Conservation (phyloP, 1,140 invertebrate species). For the Mya arenaria region DNA sequence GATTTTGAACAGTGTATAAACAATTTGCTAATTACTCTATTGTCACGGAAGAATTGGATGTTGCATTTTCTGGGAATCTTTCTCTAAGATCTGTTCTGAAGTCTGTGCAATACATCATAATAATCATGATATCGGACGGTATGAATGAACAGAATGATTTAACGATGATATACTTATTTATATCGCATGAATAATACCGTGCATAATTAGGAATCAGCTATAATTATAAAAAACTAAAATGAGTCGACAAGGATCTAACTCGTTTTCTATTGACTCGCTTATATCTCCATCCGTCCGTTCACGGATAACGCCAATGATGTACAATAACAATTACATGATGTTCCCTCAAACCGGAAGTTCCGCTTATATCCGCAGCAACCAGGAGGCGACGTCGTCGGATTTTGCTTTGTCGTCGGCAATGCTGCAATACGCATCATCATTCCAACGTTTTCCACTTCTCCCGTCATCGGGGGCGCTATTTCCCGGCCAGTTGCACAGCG, state of each 20-base stretch:
- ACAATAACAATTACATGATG: not conserved
- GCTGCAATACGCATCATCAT: not conserved
- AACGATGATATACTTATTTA: not conserved
- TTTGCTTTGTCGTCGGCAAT: not conserved
- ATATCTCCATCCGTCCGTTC: not conserved
- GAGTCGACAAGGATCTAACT: not conserved
- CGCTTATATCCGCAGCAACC: not conserved
- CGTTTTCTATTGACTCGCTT: not conserved
- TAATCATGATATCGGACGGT: not conserved
- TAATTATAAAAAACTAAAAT: not conserved
- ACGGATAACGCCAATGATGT: not conserved
- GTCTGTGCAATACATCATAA: not conserved
- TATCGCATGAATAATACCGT: not conserved
- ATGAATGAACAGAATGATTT: not conserved
- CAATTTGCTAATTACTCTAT: not conserved
- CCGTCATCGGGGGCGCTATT: not conserved
- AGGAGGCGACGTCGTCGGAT: not conserved
- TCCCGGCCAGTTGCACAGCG: not conserved
- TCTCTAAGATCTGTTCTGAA: no score
- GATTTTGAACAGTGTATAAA: not conserved
- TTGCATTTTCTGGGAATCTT: no score
- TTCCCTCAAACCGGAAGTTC: not conserved
- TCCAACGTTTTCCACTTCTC: not conserved
- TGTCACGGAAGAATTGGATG: not conserved
- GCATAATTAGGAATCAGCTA: not conserved